Conservation (phyloP, 2,888 invertebrate genomes). For the Cryptus viduatorius region DNA sequence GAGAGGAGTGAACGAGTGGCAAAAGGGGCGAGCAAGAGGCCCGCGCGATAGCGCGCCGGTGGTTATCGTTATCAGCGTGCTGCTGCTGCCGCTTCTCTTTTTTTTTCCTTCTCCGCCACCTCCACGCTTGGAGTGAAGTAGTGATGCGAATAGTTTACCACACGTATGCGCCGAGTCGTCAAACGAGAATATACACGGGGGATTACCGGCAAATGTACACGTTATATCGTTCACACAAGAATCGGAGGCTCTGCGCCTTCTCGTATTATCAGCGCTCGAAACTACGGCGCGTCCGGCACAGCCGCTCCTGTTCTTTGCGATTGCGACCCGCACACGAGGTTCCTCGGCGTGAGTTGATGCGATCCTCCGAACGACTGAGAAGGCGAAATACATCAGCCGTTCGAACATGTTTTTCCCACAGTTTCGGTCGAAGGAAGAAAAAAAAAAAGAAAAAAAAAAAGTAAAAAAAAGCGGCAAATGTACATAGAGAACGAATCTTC, state of each 20-base stretch:
- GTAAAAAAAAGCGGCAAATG: neutral
- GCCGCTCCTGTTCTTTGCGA: constrained; percentile 71
- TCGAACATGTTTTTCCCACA: constrained; percentile 21
- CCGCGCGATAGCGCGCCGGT: constrained; percentile 73
- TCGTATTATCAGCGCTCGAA: constrained; percentile 69
- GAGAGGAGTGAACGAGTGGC: constrained; percentile 64
- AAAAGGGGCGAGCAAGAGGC: constrained; percentile 59
- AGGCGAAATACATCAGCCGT: neutral
- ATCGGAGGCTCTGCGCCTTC: constrained; percentile 21
- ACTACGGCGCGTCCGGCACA: constrained; percentile 30
- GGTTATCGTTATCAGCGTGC: constrained; percentile 80
- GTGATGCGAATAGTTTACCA: constrained; percentile 27
- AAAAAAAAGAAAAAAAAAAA: neutral
- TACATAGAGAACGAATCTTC: constrained; percentile 18
- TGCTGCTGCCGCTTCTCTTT: constrained; percentile 70
- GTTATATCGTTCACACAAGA: constrained; percentile 4
- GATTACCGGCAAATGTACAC: constrained; percentile 24
- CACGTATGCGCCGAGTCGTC: constrained; percentile 73
- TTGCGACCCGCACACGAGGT: constrained; percentile 60
- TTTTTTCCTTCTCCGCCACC: constrained; percentile 54
- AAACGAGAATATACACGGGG: constrained; percentile 76
- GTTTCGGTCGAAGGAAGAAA: neutral
- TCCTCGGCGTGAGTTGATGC: neutral
- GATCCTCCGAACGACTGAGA: constrained; percentile 18
- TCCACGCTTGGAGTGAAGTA: constrained; percentile 30